These are phyloP conservation scores for Chloroceryle aenea DNA, from an alignment of 2,113 vertebrate species.

Conservation along the genomic window DNA sequence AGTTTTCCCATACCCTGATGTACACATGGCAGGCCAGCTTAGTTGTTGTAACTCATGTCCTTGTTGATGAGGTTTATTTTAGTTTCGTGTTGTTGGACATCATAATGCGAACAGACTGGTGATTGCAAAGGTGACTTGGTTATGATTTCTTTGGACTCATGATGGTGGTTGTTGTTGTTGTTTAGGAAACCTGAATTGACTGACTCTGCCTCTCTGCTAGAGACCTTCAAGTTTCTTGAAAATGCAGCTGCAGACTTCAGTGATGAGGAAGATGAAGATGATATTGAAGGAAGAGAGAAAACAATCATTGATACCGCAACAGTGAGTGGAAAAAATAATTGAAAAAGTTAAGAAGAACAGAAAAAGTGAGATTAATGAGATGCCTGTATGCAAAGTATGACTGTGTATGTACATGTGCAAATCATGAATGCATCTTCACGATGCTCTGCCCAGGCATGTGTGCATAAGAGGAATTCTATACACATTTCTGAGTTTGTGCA, in stretches of 20 bases:
- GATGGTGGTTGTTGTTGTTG: slow-evolving; percentile 46
- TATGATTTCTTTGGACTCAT: background rate
- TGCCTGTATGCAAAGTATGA: slow-evolving; percentile 40
- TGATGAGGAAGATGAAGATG: slow-evolving; percentile 96
- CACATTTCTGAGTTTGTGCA: background rate
- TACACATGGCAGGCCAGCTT: background rate
- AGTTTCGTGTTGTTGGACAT: background rate
- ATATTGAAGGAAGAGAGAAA: slow-evolving; percentile 90
- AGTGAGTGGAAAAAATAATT: slow-evolving; percentile 80
- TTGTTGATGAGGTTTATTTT: background rate
- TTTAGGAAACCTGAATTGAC: slow-evolving; percentile 90
- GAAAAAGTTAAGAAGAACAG: slow-evolving; percentile 58
- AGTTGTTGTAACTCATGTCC: background rate
- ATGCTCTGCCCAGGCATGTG: slow-evolving; percentile 40
- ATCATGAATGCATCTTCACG: slow-evolving; percentile 44
- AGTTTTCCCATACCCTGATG: background rate
- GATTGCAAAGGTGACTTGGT: background rate
- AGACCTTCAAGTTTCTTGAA: slow-evolving; percentile 95
- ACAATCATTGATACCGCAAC: slow-evolving; percentile 89
- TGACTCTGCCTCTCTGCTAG: slow-evolving; percentile 89
- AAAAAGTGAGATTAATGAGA: slow-evolving; percentile 60
- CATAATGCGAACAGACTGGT: background rate
- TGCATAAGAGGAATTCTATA: background rate
- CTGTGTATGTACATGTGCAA: slow-evolving; percentile 54
- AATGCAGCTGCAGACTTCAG: slow-evolving; percentile 91